Conservation (phyloP, 2,113 vertebrate genomes). For the Odobenus rosmarus region DNA sequence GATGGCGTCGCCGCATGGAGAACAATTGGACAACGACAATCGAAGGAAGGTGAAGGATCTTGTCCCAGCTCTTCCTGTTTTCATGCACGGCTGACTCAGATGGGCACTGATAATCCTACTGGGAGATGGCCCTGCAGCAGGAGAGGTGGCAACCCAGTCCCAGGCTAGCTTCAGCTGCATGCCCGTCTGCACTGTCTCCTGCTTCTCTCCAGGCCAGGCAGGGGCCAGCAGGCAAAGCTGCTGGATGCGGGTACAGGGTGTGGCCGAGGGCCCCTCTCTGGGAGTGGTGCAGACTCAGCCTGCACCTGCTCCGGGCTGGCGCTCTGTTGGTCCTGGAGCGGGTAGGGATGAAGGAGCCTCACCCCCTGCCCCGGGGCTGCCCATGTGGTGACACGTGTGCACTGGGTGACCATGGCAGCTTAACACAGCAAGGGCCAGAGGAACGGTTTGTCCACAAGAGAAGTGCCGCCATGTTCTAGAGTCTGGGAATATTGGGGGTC, state of each 20-base stretch:
- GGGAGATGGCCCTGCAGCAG: background rate
- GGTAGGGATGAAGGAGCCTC: background rate
- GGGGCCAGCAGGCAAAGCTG: background rate
- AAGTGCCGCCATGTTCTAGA: background rate
- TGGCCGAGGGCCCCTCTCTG: too few species aligned
- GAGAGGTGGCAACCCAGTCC: background rate
- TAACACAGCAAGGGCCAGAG: background rate
- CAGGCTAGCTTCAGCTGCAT: background rate
- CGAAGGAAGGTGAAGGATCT: constrained; percentile 88
- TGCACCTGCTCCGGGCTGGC: rapidly evolving
- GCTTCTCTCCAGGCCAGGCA: rapidly evolving
- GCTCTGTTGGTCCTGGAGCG: background rate
- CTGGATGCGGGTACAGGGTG: rapidly evolving
- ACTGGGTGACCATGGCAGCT: rapidly evolving
- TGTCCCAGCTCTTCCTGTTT: constrained; percentile 86
- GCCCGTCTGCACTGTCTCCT: background rate
- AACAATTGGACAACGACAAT: constrained; percentile 86
- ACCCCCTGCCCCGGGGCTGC: background rate
- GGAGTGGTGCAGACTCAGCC: too few species aligned
- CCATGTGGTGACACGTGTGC: rapidly evolving
- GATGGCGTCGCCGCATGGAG: constrained; percentile 75
- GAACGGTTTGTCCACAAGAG: rapidly evolving
- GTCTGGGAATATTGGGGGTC: rapidly evolving
- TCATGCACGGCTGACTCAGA: constrained; percentile 81
- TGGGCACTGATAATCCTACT: constrained; percentile 73